Conservation (phyloP, 2,113 vertebrate species). For the Archilochus colubris region DNA sequence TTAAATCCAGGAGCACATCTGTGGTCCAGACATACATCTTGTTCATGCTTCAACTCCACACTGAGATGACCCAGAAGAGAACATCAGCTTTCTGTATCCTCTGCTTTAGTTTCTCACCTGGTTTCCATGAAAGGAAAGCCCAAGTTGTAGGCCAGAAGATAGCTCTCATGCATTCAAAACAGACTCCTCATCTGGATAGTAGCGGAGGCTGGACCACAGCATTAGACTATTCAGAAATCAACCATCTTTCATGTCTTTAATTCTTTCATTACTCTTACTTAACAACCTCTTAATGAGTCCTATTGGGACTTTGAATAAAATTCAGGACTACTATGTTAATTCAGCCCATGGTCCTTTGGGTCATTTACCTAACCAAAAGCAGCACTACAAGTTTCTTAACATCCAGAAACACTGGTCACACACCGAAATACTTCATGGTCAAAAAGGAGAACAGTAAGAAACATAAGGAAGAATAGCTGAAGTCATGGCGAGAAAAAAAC, state of each 20-base stretch:
- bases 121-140: not conserved
- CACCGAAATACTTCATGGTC: not conserved
- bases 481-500: not conserved
- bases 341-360: not conserved
- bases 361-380: not conserved
- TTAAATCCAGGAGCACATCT: not conserved
- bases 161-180: not conserved
- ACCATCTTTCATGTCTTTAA: not conserved
- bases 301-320: accelerated
- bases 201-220: not conserved
- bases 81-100: not conserved
- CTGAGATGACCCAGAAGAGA: not conserved
- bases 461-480: not conserved
- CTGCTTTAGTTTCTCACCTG: not conserved
- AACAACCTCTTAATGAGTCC: not conserved
- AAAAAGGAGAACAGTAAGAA: not conserved
- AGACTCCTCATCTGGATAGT: not conserved
- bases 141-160: not conserved
- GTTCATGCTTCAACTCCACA: not conserved
- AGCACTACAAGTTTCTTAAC: not conserved
- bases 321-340: not conserved
- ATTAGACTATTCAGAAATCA: not conserved
- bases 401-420: not conserved
- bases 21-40: not conserved
- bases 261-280: not conserved